Conservation (phyloP, 1,140 invertebrate species). For the Drosophila teissieri region DNA sequence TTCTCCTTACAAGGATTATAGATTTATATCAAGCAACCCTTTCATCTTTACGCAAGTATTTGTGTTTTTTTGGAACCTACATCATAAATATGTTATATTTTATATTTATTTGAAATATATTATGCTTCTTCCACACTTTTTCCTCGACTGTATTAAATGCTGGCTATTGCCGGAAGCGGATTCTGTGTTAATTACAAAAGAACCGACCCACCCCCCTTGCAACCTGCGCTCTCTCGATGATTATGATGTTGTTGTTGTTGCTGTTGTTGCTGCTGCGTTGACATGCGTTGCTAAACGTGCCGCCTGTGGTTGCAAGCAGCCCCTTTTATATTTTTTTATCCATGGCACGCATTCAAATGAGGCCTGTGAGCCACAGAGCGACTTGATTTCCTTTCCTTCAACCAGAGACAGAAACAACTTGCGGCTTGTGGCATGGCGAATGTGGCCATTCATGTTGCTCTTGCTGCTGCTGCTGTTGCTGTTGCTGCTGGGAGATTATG, state of each 20-base stretch:
- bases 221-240: constrained; percentile 31
- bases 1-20: too few relatives aligned
- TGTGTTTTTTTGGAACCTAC: too few relatives aligned
- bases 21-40: neutral
- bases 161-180: constrained; percentile 68
- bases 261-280: constrained; percentile 71
- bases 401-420: constrained; percentile 40
- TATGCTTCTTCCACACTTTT: too few relatives aligned
- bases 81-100: too few relatives aligned
- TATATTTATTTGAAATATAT: too few relatives aligned
- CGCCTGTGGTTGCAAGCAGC: constrained; percentile 39
- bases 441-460: constrained; percentile 12
- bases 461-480: constrained; percentile 29
- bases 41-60: too few relatives aligned
- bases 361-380: constrained; percentile 41
- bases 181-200: constrained; percentile 80
- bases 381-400: constrained; percentile 76
- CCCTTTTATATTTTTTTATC: neutral
- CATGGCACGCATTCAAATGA: constrained; percentile 72
- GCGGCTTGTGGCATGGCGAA: constrained; percentile 56
- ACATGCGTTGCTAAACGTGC: constrained; percentile 82
- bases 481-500: constrained; percentile 70
- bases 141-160: constrained; percentile 17
- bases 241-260: constrained; percentile 56
- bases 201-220: constrained; percentile 28